phyloP scores from a whole-genome alignment of 2,113 vertebrate genomes.

The Hippocampus zosterae region DNA sequence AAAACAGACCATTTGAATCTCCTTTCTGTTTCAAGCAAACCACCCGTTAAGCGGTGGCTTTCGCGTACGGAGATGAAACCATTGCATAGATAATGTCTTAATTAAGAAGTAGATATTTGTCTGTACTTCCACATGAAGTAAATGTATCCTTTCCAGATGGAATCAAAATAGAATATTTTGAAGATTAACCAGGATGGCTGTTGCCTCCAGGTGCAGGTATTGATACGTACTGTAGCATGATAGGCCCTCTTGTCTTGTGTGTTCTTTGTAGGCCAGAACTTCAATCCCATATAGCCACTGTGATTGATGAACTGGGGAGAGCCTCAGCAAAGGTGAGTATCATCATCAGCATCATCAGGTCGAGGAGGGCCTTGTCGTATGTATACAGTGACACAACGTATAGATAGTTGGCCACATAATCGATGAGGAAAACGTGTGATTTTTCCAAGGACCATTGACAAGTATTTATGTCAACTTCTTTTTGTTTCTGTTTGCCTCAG shows the following conservation, averaged over 20 bases:
- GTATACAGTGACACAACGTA: too few species aligned
- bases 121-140: too few species aligned
- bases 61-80: not conserved
- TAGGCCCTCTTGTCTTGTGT: not conserved
- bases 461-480: too few species aligned
- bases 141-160: too few species aligned
- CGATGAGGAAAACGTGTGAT: too few species aligned
- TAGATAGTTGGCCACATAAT: too few species aligned
- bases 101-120: too few species aligned
- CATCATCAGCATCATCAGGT: not conserved
- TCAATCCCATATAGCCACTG: constrained; percentile 53
- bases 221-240: not conserved
- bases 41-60: not conserved
- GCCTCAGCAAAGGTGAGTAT: constrained; percentile 72
- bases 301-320: constrained; percentile 75
- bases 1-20: not conserved
- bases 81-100: not conserved
- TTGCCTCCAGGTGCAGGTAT: not conserved
- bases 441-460: too few species aligned
- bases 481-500: too few species aligned
- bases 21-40: not conserved
- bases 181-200: not conserved
- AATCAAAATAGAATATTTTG: not conserved
- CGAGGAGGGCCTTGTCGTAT: too few species aligned
- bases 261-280: constrained; percentile 59